Percentiles rank a stretch among this genome's conserved stretches.
These are phyloP conservation scores for Esox niger DNA, from an alignment of 2,113 vertebrate species.

Conservation along the genomic window DNA sequence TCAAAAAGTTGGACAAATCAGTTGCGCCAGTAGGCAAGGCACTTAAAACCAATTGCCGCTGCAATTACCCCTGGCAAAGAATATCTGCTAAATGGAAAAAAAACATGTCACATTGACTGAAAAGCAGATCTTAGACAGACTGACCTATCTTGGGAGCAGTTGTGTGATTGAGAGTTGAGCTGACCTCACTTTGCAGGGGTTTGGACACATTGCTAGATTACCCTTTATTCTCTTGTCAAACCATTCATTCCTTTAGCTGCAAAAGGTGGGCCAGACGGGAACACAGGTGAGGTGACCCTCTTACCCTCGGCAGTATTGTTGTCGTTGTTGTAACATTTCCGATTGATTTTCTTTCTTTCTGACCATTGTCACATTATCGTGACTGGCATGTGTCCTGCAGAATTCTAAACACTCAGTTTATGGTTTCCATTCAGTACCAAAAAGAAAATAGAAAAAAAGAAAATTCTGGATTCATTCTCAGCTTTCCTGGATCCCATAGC, in stretches of 20 bases:
- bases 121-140: too few species aligned
- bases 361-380: constrained; percentile 56
- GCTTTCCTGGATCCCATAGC: constrained; percentile 19
- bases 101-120: too few species aligned
- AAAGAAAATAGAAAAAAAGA: constrained; percentile 10
- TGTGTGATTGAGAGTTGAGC: constrained; percentile 50
- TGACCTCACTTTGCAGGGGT: constrained; percentile 54
- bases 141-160: not conserved
- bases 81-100: too few species aligned
- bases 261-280: constrained; percentile 78
- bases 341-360: constrained; percentile 55
- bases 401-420: constrained; percentile 62
- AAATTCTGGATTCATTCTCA: constrained; percentile 17
- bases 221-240: constrained; percentile 79
- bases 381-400: constrained; percentile 59
- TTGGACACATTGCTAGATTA: constrained; percentile 72
- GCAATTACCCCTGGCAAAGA: too few species aligned
- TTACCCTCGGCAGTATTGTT: constrained; percentile 14
- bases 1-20: too few species aligned
- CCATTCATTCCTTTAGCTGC: constrained; percentile 76
- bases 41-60: too few species aligned
- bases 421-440: not conserved
- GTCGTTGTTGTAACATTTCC: constrained; percentile 51
- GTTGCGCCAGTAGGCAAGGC: too few species aligned
- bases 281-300: constrained; percentile 75